Evolutionary conservation across 2,888 invertebrate species (phyloP).

Genomic region (Athalia rosae): DNA sequence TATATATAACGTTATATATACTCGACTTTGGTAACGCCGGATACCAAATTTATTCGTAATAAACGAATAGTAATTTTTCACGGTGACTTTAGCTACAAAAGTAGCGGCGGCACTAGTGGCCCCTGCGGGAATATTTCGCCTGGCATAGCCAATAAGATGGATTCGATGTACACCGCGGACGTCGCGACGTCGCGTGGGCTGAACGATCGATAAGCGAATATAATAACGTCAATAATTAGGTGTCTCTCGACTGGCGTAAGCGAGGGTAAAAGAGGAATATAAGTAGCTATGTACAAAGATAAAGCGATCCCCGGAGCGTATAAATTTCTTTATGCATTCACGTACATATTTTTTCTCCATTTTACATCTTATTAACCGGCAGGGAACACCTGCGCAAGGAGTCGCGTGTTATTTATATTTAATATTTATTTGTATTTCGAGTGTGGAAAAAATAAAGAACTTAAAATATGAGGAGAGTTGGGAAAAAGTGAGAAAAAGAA

Average conservation of each 20-base stretch:
- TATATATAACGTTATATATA: not conserved
- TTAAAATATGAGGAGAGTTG: not conserved
- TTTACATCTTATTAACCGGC: no score
- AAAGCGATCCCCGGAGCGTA: not conserved
- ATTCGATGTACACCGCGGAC: not conserved
- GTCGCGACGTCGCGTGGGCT: not conserved
- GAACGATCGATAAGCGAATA: conserved; percentile 28
- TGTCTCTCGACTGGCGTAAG: not conserved
- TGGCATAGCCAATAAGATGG: not conserved
- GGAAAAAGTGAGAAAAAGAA: not conserved
- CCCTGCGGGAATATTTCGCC: not conserved
- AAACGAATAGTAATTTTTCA: not conserved
- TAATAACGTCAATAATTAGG: conserved; percentile 33
- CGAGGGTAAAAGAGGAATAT: not conserved
- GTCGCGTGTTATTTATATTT: no score
- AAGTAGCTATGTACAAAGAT: not conserved
- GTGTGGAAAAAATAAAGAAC: no score
- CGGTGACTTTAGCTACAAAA: not conserved
- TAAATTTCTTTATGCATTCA: not conserved
- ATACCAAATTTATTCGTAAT: conserved; percentile 36
- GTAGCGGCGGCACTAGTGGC: not conserved
- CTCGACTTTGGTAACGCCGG: not conserved
- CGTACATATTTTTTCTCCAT: no score
- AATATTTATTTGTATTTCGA: no score
- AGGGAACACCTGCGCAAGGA: no score